A percentile compares a stretch with the other conserved stretches of the same genome.
These are phyloP conservation scores for Clarias platycephalus DNA, from an alignment of 2,797 vertebrate genomes.

Conservation along the genomic window DNA sequence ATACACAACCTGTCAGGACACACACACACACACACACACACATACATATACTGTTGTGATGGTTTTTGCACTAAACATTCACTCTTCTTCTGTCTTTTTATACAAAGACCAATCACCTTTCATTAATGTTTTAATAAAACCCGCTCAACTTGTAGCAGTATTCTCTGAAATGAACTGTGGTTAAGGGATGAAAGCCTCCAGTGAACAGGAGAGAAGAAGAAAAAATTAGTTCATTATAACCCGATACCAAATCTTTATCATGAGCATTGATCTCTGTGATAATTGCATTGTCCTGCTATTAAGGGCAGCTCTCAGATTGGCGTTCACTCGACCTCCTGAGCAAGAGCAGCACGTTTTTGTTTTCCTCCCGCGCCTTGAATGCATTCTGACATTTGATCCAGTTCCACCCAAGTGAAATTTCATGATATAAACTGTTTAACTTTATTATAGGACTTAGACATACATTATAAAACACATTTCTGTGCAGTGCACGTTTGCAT, in stretches of 20 bases:
- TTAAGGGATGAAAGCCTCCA: background rate
- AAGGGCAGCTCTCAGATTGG: background rate
- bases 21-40: background rate
- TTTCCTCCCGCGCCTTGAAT: background rate
- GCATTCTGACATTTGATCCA: conserved; percentile 12
- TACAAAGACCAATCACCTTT: background rate
- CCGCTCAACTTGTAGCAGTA: background rate
- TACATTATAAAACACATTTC: background rate
- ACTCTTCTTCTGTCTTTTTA: background rate
- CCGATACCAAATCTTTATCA: background rate
- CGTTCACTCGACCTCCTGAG: background rate
- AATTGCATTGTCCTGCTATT: conserved; percentile 8
- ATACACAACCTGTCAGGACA: background rate
- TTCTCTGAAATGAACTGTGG: background rate
- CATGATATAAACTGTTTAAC: background rate
- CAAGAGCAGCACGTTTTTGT: too few species aligned
- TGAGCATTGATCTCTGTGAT: conserved; percentile 4
- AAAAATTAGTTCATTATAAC: background rate
- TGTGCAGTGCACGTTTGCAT: background rate
- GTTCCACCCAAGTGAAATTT: background rate
- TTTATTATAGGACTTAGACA: background rate
- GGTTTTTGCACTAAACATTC: background rate
- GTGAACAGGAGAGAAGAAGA: background rate
- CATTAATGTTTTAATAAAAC: background rate
- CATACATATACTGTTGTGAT: background rate